phyloP scores from a whole-genome alignment of 2,113 vertebrate genomes.

The Urocolius indicus region DNA sequence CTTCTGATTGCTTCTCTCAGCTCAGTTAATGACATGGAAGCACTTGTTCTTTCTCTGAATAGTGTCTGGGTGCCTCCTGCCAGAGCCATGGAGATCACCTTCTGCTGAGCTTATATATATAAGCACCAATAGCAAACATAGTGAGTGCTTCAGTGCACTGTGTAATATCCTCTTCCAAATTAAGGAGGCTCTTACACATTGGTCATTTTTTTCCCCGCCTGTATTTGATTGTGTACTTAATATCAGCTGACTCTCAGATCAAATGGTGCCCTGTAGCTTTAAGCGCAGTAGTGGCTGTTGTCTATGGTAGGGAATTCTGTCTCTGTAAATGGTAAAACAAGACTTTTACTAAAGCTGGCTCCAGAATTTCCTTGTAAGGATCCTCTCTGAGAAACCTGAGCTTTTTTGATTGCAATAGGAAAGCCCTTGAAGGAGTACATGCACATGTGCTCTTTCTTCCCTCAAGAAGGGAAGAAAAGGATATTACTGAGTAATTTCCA shows the following conservation, averaged over 20 bases:
- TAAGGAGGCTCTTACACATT: constrained; percentile 11
- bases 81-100: constrained; percentile 9
- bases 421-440: neutral
- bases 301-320: neutral
- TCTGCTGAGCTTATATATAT: constrained; percentile 2
- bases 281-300: neutral
- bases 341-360: neutral
- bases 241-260: neutral
- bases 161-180: neutral
- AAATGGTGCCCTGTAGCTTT: neutral
- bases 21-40: constrained; percentile 25
- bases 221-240: neutral
- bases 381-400: neutral
- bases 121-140: neutral
- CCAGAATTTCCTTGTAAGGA: neutral
- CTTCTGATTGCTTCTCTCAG: constrained; percentile 25
- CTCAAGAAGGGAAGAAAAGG: neutral
- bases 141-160: neutral
- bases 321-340: neutral
- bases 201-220: neutral
- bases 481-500: neutral
- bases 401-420: neutral
- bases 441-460: neutral
- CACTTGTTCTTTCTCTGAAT: constrained; percentile 29
- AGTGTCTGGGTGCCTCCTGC: constrained; percentile 17